Percentiles rank a stretch among this genome's conserved stretches.
phyloP scores from a whole-genome alignment of 1,140 invertebrate species.

The Drosophila gunungcola region DNA sequence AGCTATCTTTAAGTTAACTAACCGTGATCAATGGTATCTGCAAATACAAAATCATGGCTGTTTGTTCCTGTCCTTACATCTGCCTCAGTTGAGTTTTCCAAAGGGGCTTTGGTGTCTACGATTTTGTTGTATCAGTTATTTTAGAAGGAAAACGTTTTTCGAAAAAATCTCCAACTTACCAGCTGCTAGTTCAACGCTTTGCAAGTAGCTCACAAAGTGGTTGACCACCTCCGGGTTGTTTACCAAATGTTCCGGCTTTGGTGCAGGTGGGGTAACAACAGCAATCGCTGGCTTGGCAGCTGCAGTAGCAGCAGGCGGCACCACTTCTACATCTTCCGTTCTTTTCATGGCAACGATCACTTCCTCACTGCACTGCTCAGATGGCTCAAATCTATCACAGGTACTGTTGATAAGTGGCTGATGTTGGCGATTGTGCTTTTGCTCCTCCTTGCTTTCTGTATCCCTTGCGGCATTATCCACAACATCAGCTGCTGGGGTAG shows the following conservation, averaged over 20 bases:
- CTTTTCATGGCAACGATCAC: conserved; percentile 38
- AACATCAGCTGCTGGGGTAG: conserved; percentile 41
- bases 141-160: neutral
- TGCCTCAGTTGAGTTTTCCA: conserved; percentile 42
- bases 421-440: conserved; percentile 27
- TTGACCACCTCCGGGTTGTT: conserved; percentile 42
- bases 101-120: conserved; percentile 68
- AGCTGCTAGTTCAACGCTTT: conserved; percentile 51
- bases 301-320: conserved; percentile 12
- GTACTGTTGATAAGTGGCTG: conserved; percentile 82
- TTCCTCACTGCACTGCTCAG: conserved; percentile 40
- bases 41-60: conserved; percentile 71
- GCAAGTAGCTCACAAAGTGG: conserved; percentile 59
- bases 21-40: conserved; percentile 79
- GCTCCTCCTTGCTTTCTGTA: conserved; percentile 8
- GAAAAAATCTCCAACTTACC: conserved; percentile 22
- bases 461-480: conserved; percentile 43
- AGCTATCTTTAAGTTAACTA: conserved; percentile 4
- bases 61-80: conserved; percentile 21
- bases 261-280: conserved; percentile 25
- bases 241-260: conserved; percentile 8
- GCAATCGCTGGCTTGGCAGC: conserved; percentile 24
- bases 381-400: conserved; percentile 79
- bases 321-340: conserved; percentile 22
- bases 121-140: neutral